phyloP scores from a whole-genome alignment of 1,140 invertebrate species.

The Drosophila kurseongensis region DNA sequence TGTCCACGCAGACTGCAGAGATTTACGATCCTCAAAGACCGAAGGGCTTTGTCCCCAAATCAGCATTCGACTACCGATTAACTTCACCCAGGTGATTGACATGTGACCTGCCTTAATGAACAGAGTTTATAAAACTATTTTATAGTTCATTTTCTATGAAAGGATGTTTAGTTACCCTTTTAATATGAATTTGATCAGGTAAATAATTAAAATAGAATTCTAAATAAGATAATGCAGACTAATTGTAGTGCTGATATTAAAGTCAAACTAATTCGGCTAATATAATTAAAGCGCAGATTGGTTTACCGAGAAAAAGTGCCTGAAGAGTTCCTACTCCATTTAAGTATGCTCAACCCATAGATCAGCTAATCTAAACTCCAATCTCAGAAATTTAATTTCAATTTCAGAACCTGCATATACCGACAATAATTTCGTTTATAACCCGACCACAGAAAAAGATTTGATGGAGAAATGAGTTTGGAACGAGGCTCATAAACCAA shows the following conservation, averaged over 20 bases:
- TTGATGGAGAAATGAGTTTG: constrained; percentile 46
- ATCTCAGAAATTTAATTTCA: constrained; percentile 21
- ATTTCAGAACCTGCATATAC: constrained; percentile 33
- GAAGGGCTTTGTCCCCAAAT: constrained; percentile 31
- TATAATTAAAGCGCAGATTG: neutral
- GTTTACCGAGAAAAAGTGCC: neutral
- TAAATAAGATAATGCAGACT: neutral
- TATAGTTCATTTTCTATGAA: constrained; percentile 1
- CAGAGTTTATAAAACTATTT: constrained; percentile 6
- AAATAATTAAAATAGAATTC: neutral
- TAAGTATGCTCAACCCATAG: constrained; percentile 22
- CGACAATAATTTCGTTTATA: constrained; percentile 35
- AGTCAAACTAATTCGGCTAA: neutral
- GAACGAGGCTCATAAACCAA: constrained; percentile 64
- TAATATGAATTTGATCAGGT: neutral
- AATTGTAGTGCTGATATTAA: neutral
- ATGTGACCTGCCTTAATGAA: constrained; percentile 19
- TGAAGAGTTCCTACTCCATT: neutral
- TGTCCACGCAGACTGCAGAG: constrained; percentile 5
- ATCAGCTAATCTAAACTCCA: constrained; percentile 14
- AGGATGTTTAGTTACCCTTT: neutral
- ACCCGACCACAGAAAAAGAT: constrained; percentile 13
- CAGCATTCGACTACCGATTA: constrained; percentile 26
- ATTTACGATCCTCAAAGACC: constrained; percentile 36
- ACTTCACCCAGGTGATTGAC: constrained; percentile 29